phyloP scores from a whole-genome alignment of 2,113 vertebrate genomes.

The Eudyptes chrysolophus region DNA sequence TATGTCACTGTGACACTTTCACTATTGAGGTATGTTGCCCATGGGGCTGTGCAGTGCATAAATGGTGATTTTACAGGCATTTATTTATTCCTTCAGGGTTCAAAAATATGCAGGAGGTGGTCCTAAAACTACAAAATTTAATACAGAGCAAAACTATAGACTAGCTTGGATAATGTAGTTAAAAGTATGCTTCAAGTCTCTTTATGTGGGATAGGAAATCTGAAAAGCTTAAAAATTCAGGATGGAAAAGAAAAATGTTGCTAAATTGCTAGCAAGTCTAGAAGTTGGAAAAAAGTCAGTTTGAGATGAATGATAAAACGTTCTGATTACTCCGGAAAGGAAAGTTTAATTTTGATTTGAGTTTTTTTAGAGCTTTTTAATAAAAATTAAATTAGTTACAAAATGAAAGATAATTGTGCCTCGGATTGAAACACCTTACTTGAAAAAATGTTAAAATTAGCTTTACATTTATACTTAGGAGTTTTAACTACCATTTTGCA shows the following conservation, averaged over 20 bases:
- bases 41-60: neutral
- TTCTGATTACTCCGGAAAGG: neutral
- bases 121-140: neutral
- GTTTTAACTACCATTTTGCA: neutral
- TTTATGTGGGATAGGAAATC: neutral
- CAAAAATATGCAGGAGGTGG: neutral
- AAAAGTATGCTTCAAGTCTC: neutral
- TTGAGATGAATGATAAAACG: neutral
- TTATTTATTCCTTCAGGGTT: neutral
- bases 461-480: neutral
- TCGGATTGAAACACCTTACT: neutral
- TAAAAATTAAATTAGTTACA: neutral
- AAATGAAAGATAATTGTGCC: neutral
- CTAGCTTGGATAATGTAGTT: neutral
- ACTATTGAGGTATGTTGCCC: neutral
- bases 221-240: neutral
- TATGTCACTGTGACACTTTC: neutral
- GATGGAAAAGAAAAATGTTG: neutral
- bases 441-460: neutral
- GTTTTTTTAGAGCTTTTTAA: neutral
- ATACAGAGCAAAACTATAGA: neutral
- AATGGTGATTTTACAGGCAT: neutral
- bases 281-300: neutral
- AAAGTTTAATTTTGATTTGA: neutral
- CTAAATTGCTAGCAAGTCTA: neutral